Evolutionary conservation across 2,113 vertebrate species (phyloP).

Genomic region (Megaceryle maxima): DNA sequence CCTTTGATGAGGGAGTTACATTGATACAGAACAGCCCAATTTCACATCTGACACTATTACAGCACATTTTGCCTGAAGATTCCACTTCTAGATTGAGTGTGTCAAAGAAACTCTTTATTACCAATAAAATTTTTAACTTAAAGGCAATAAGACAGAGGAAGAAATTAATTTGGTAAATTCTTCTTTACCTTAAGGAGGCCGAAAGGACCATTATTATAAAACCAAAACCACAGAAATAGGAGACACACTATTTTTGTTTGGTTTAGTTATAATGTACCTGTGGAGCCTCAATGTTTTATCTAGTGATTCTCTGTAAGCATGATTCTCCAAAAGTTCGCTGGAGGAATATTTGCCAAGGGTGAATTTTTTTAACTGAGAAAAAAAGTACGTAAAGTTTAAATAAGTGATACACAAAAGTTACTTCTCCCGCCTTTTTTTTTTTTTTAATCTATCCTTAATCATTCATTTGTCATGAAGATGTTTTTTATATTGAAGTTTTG

Average conservation of each 20-base stretch:
- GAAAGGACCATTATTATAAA: not conserved
- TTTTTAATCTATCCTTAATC: not conserved
- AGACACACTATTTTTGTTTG: not conserved
- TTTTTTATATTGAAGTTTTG: not conserved
- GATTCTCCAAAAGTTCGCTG: not conserved
- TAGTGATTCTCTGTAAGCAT: not conserved
- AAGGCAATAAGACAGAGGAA: not conserved
- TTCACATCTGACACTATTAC: not conserved
- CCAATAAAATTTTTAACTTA: not conserved
- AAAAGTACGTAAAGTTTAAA: not conserved
- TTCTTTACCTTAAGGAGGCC: not conserved
- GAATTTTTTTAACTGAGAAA: not conserved
- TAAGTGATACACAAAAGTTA: not conserved
- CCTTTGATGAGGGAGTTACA: not conserved
- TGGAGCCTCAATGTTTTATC: not conserved
- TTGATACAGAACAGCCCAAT: not conserved
- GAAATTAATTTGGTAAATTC: not conserved
- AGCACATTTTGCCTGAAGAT: not conserved
- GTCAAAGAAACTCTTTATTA: not conserved
- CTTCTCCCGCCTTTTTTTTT: not conserved
- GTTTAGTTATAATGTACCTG: not conserved
- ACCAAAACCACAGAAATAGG: not conserved
- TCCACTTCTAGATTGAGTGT: not conserved
- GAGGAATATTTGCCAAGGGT: not conserved
- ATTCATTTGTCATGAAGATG: not conserved